Conservation (phyloP, 2,113 vertebrate species). For the Cryptotis parvus region DNA sequence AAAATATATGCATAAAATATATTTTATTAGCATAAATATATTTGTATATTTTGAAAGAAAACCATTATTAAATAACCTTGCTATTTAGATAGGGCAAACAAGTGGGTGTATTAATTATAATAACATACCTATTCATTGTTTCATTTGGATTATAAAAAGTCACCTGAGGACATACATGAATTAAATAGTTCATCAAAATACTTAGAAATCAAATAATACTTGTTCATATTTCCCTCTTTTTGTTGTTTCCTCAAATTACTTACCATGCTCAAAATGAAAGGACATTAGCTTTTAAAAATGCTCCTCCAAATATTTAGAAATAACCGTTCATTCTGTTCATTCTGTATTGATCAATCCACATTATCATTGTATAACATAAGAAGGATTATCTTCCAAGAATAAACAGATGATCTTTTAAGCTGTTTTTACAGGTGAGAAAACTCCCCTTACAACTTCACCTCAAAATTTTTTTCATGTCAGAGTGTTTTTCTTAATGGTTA, state of each 20-base stretch:
- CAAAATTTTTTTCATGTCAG: neutral
- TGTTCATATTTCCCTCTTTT: neutral
- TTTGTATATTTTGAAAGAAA: too few relatives aligned
- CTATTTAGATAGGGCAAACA: neutral
- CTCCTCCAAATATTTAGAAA: neutral
- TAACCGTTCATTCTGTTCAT: neutral
- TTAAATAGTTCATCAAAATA: neutral
- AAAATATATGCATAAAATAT: too few relatives aligned
- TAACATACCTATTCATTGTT: too few relatives aligned
- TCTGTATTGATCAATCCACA: neutral
- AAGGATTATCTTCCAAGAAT: neutral
- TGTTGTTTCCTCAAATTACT: neutral
- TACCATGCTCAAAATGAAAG: neutral
- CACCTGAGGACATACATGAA: too few relatives aligned
- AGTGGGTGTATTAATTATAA: too few relatives aligned
- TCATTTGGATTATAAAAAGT: too few relatives aligned
- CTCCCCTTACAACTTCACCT: neutral
- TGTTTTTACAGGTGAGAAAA: neutral
- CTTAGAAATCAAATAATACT: neutral
- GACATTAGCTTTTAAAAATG: neutral
- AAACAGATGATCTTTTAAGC: neutral
- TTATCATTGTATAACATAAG: neutral
- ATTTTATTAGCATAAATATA: too few relatives aligned
- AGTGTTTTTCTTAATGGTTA: too few relatives aligned
- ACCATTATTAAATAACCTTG: too few relatives aligned